Percentiles rank a stretch among this genome's conserved stretches.
These are phyloP conservation scores for Myotis vivesi DNA, from an alignment of 2,797 vertebrate species.

Conservation along the genomic window DNA sequence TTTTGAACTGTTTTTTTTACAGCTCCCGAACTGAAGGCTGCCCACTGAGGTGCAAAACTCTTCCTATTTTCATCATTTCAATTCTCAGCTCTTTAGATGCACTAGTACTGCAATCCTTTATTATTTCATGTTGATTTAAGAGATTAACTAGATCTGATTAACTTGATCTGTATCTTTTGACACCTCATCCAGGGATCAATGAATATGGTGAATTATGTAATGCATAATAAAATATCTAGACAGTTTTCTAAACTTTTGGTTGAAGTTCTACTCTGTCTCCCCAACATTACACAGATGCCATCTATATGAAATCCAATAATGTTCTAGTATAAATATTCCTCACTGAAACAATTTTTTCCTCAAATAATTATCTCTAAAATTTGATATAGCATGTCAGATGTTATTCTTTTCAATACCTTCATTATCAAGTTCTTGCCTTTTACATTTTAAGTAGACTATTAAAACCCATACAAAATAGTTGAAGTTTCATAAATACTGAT, in stretches of 20 bases:
- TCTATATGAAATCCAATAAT: conserved; percentile 3
- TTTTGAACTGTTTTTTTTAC: neutral
- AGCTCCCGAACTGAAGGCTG: neutral
- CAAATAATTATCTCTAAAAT: conserved; percentile 8
- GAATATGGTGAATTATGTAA: neutral
- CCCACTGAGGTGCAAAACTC: neutral
- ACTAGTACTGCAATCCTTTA: neutral
- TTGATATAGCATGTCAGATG: neutral
- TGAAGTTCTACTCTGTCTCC: conserved; percentile 31
- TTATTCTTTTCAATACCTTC: neutral
- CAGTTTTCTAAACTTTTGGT: neutral
- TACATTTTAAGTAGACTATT: conserved; percentile 38
- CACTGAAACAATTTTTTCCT: conserved; percentile 40
- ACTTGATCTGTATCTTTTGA: neutral
- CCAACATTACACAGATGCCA: neutral
- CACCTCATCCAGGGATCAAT: neutral
- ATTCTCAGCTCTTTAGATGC: neutral
- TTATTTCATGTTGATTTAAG: neutral
- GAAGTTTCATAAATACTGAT: conserved; percentile 4
- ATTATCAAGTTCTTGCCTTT: conserved; percentile 30
- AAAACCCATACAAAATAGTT: conserved; percentile 40
- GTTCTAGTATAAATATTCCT: conserved; percentile 29
- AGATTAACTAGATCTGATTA: conserved; percentile 8
- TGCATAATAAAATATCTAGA: neutral
- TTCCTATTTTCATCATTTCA: neutral